Base-by-base conservation (phyloP, 2,797 vertebrate species). In the Sebastes steindachneri region DNA sequence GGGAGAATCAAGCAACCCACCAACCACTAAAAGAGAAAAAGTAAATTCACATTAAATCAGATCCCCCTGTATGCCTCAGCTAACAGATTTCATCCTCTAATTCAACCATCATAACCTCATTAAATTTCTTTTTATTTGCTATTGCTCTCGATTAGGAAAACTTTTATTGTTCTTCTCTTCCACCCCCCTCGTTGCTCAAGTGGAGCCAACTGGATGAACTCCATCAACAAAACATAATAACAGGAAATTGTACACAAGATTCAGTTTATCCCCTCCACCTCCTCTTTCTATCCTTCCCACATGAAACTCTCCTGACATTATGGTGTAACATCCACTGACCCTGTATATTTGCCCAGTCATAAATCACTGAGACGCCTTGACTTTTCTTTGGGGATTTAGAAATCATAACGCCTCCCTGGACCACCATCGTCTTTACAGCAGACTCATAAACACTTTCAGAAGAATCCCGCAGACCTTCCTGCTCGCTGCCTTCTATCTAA, bases 51-150 rank as follows among this genome's bases (percentile, higher is more conserved):
- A 91, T 89, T 76, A 54, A 94, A 95, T 93, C 86, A 93, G 94
- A 92, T 74, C 68, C 68, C 74, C 79, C 76, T 48, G 45, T 82
- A 90, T 81, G 86, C 85, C 80, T 77, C 73, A 67, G 79, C 83
- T 87, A 84, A 88, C 85, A 86, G 82, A 88, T 89, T 86, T 82
- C 81, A 87, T 88, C 74, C 77, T 90, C 86, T 93, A 91, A 93
- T 93, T 93, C 77, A 76, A 68, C 86, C 85, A 92, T 91, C 89
- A 94, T 70, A 89, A 83, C 83, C 90, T 93, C 86, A 94, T 95
- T 66, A 92, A 95, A 92, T 90, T 71, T 79, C 58, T 74, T 89
- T 86, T 90, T 88, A 75, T 86, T 84, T 89, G 84, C 82, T 71
- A 73, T 91, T 85, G 80, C 68, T 75, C 59, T 67, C 81, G 80